Evolutionary conservation across 1,140 invertebrate genomes (phyloP).

Genomic region (Epicauta chinensis): DNA sequence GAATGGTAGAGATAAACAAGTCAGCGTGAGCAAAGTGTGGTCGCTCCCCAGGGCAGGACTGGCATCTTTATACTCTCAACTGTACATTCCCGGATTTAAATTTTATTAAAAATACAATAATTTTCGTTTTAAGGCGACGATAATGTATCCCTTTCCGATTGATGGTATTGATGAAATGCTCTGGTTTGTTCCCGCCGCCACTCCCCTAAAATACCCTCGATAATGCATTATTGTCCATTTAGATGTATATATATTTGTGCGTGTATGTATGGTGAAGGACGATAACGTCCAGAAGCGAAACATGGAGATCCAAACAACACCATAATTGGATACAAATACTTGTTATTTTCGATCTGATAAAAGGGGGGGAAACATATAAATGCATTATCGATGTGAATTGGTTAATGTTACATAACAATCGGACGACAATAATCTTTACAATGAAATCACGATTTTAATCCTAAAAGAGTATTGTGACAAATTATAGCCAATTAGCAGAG

Average conservation of each 20-base stretch:
- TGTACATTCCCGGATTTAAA: no score
- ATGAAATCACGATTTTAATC: no score
- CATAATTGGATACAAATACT: conserved; percentile 18
- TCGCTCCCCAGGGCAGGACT: conserved; percentile 8
- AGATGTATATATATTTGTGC: conserved; percentile 1
- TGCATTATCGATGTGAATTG: no score
- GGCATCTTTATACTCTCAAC: background rate
- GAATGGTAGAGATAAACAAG: conserved; percentile 14
- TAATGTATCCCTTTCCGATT: conserved; percentile 3
- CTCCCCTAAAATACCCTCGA: conserved; percentile 13
- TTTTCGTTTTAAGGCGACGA: no score
- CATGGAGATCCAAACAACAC: conserved; percentile 9
- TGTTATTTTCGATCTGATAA: conserved; percentile 16
- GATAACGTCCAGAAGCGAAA: conserved; percentile 16
- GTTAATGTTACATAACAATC: no score
- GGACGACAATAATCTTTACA: no score
- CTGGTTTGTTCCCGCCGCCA: conserved; percentile 8
- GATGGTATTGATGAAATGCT: conserved; percentile 12
- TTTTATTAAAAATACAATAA: no score
- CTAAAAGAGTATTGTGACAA: no score
- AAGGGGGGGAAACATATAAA: no score
- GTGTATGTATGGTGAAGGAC: conserved; percentile 3
- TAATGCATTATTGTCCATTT: no score
- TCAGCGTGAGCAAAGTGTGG: conserved; percentile 15
- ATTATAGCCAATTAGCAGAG: no score